Evolutionary conservation across 2,113 vertebrate species (phyloP), one percentile per base, ranked within the genome.

Genomic region (Collichthys lucidus): DNA sequence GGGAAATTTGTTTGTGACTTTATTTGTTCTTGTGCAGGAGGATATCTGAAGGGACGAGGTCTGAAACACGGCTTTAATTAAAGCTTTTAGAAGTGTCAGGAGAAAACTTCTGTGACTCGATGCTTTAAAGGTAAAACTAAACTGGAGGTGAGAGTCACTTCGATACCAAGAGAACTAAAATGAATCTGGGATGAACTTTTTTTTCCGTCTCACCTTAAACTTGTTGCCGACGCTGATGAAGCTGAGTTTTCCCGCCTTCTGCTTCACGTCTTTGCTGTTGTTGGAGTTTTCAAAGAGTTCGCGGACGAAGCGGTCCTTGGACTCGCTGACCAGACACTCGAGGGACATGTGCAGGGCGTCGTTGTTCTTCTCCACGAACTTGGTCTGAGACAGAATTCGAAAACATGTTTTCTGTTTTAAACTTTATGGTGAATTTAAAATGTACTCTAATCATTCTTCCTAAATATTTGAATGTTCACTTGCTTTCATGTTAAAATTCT

Each of bases 201-300:
- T 31, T 11, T 19, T 40, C 60, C n/a, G 4, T 1, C 64, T 80
- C 44, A 98, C 98, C 97, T 98, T 99, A 82, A 99, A 99, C 86
- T 99, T 99, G 95, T 99, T 99, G 53, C 97, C 98, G 50, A 99
- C 98, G 0, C 98, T 99, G 94, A 99, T 99, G 95, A 99, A 99
- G 88, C 96, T 95, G 44, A 99, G 97, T 74, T 99, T 99, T 56
- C 98, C 98, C 1, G 98, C 96, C 94, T 99, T 99, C 89, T 98
- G 98, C 89, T 97, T 99, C 11, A 93, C 75, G 77, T 98, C 97
- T 91, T 95, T 97, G 88, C 96, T 96, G 89, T 96, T 96, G 92
- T 96, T 96, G 73, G 94, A 95, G 80, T 96, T 96, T 62, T 98
- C 96, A 68, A 99, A 99, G 11, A 99, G 94, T 22, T 96, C 92